Evolutionary conservation across 2,797 vertebrate genomes (phyloP).

Genomic region (Bradypodion pumilum): DNA sequence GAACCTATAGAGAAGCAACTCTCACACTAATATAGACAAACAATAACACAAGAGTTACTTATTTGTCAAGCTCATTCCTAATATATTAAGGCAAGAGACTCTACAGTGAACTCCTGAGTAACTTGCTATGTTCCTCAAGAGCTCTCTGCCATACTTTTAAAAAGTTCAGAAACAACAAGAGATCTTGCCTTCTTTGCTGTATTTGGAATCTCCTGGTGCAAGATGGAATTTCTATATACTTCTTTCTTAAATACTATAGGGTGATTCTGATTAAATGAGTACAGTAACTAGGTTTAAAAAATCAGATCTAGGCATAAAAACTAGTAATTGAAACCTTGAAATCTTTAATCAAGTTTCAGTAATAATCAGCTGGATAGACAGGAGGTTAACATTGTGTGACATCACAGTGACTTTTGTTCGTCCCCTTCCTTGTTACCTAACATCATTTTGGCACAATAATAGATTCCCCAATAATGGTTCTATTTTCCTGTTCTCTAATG

Average conservation of each 20-base stretch:
- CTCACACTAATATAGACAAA: slow-evolving; percentile 20
- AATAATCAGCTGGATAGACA: neutral
- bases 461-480: neutral
- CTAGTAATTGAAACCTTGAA: neutral
- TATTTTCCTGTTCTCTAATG: neutral
- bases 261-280: neutral
- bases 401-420: neutral
- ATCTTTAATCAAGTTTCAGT: neutral
- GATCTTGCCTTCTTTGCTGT: neutral
- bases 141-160: slow-evolving; percentile 9
- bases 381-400: neutral
- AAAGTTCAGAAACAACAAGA: neutral
- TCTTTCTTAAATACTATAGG: neutral
- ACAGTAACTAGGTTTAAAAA: neutral
- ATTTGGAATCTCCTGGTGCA: slow-evolving; percentile 1
- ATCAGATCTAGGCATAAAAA: neutral
- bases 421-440: neutral
- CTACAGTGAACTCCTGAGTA: neutral
- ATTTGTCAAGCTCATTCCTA: neutral
- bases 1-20: neutral
- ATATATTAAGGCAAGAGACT: neutral
- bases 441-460: neutral
- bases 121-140: neutral
- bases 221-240: slow-evolving; percentile 3
- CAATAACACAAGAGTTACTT: neutral